Conservation (phyloP, 35 echinoderm and acorn worm species). For the Apostichopus californicus region DNA sequence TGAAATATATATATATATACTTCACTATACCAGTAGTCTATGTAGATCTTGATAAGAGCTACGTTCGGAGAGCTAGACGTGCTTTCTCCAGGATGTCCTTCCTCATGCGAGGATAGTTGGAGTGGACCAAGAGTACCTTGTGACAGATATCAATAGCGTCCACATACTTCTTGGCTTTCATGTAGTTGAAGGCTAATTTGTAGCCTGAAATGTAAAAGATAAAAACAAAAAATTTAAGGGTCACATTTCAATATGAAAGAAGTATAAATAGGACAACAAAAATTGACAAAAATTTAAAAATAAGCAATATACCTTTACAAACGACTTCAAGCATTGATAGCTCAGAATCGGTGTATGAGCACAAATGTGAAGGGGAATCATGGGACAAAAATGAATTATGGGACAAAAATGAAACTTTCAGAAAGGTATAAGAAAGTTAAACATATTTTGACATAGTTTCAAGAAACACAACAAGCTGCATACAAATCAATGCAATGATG, state of each 20-base stretch:
- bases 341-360: not conserved
- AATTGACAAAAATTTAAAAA: no score
- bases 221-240: not conserved
- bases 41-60: not conserved
- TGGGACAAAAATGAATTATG: no score
- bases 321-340: not conserved
- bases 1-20: no score
- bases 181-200: constrained; percentile 96
- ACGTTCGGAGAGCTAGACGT: constrained; percentile 65
- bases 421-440: no score
- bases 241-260: no score
- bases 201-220: constrained; percentile 69
- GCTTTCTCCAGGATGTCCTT: constrained; percentile 99
- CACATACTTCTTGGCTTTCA: constrained; percentile 92
- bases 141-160: constrained; percentile 99
- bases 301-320: not conserved
- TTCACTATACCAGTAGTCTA: no score
- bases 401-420: no score
- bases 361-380: no score
- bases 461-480: no score
- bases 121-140: constrained; percentile 72
- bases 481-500: no score
- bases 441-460: no score
- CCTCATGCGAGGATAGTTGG: constrained; percentile 92
- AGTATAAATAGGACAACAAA: no score